Percentiles rank a stretch among this genome's conserved stretches.
phyloP scores from a whole-genome alignment of 30 jellyfish, hydroid and myxozoan species.

The Chrysaora quinquecirrha region DNA sequence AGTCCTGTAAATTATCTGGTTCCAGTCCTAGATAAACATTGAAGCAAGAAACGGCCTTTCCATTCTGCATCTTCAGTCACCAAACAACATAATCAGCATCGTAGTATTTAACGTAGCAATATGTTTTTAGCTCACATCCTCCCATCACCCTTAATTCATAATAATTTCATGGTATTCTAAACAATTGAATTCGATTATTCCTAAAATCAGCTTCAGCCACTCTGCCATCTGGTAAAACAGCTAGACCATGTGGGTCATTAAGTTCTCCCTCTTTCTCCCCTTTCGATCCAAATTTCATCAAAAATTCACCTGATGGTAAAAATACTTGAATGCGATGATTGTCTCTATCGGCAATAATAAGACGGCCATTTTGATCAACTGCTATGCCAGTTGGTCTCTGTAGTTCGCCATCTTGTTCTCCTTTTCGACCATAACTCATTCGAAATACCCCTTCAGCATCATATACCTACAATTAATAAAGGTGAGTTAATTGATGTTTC shows the following conservation, averaged over 20 bases:
- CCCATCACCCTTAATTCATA: no score
- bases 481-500: not conserved
- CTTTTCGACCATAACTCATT: conserved; percentile 86
- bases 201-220: conserved; percentile 97
- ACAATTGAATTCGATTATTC: conserved; percentile 77
- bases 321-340: conserved; percentile 94
- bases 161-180: conserved; percentile 30
- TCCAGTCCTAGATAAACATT: no score
- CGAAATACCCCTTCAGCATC: conserved; percentile 88
- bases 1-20: no score
- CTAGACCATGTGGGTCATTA: conserved; percentile 94
- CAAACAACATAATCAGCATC: no score
- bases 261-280: conserved; percentile 92
- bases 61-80: no score
- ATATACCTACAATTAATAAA: conserved; percentile 58
- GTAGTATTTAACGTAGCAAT: no score
- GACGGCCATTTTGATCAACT: conserved; percentile 89
- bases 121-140: no score
- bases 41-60: no score
- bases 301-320: conserved; percentile 68
- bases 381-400: conserved; percentile 97
- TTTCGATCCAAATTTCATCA: conserved; percentile 86
- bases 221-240: conserved; percentile 90
- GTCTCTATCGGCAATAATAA: conserved; percentile 95
- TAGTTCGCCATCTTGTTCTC: conserved; percentile 93